Evolutionary conservation across 2,113 vertebrate species (phyloP), one percentile per base, ranked within the genome.

Genomic region (Alethe castanea): DNA sequence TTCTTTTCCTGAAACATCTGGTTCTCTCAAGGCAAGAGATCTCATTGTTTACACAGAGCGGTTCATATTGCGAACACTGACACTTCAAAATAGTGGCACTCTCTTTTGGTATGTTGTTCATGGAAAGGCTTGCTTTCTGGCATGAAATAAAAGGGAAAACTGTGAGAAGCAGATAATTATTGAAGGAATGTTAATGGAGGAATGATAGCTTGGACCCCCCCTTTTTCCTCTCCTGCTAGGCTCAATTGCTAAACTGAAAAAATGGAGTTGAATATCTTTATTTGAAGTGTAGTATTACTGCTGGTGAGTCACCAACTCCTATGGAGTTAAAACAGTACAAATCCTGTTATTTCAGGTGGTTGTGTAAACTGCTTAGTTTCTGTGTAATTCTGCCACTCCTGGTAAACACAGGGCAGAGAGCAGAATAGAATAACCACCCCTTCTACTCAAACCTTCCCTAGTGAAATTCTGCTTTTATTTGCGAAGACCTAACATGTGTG

Each of bases 331-430:
- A 77, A 79, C 56, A 81, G 65, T 53, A 57, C 86, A 92, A 84
- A 86, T 79, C 47, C 50, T 96, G 54, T 97, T 96, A 92, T 96
- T 98, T 96, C 92, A 94, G 88, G 86, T 94, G 92, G 66, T 84
- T 79, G 25, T 25, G 23, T 86, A 94, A 93, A 81, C 76, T 78
- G 67, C 61, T 67, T 47, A 19, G 36, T 86, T 87, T 85, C 62
- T 86, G 42, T 93, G 67, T 82, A 80, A 70, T 88, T 74, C 40
- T 87, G 36, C 57, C 28, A 19, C 28, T 67, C 35, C 52, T 69
- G 73, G 25, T 45, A 79, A 76, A 86, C 50, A 53, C 1, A 5
- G 66, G 81, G 38, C 67, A 57, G 48, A 72, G 64, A 50, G 44
- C 53, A 84, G 64, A 65, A 54, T 2, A 2, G 50, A 96, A 79